phyloP scores from a whole-genome alignment of 2,113 vertebrate species.

The Xerus inauris region DNA sequence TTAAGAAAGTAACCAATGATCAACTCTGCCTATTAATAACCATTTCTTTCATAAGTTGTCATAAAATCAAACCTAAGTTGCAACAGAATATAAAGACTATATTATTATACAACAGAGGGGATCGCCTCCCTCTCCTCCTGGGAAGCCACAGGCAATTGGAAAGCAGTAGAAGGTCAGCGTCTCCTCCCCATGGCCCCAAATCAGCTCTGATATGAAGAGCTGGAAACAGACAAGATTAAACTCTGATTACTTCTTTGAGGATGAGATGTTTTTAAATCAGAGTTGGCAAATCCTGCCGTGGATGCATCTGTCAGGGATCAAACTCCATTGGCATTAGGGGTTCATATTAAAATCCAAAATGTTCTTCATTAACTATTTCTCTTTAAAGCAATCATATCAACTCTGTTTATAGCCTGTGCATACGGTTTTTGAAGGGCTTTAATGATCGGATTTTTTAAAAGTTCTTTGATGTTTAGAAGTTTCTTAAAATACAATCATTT shows the following conservation, averaged over 20 bases:
- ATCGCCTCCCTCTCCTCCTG: background rate
- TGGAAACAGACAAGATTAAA: constrained; percentile 70
- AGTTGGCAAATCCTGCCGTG: constrained; percentile 58
- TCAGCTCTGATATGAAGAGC: constrained; percentile 54
- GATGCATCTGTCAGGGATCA: constrained; percentile 66
- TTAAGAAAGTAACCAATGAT: background rate
- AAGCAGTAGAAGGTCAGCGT: constrained; percentile 52
- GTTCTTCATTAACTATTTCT: constrained; percentile 25
- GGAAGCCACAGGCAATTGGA: background rate
- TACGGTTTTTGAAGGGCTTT: constrained; percentile 34
- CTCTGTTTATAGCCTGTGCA: background rate
- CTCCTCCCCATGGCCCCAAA: constrained; percentile 35
- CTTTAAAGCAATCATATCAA: background rate
- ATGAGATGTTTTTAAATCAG: constrained; percentile 69
- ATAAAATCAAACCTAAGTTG: background rate
- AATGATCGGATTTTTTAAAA: background rate
- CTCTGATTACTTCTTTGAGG: constrained; percentile 69
- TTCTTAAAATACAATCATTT: constrained; percentile 63
- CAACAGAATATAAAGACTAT: background rate
- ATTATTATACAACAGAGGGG: background rate
- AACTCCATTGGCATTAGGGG: background rate
- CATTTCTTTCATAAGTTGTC: background rate
- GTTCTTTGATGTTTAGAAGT: constrained; percentile 60
- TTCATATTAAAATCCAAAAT: constrained; percentile 50
- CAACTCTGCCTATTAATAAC: background rate